Evolutionary conservation across 2,888 invertebrate genomes (phyloP).

Genomic region (Augochlorella aurata): DNA sequence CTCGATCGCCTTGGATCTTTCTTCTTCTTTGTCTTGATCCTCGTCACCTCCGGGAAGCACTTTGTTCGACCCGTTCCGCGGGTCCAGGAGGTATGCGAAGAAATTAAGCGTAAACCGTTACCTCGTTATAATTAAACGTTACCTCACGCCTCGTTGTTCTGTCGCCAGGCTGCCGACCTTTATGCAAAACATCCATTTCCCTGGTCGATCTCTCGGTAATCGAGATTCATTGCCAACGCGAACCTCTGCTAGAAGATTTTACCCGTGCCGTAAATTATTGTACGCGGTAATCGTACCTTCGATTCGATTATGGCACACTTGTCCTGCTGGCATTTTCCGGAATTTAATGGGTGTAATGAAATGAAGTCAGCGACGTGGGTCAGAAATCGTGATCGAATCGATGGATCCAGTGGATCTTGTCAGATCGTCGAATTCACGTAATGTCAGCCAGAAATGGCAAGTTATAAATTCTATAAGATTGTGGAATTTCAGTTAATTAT

Average conservation of each 20-base stretch:
- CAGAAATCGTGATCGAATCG: no score
- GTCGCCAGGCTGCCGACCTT: background rate
- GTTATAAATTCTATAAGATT: background rate
- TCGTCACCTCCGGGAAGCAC: constrained; percentile 44
- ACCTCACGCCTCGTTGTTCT: background rate
- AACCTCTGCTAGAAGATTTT: background rate
- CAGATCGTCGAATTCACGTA: background rate
- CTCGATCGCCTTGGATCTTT: constrained; percentile 64
- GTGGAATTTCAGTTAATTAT: background rate
- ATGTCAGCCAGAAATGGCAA: background rate
- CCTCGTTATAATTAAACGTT: constrained; percentile 41
- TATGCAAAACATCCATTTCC: background rate
- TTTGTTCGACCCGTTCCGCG: constrained; percentile 18
- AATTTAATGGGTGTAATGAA: background rate
- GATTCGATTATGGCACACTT: background rate
- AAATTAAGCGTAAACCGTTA: constrained; percentile 37
- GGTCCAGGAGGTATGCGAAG: constrained; percentile 31
- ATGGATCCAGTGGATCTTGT: background rate
- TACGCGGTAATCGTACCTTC: background rate
- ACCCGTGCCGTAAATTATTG: background rate
- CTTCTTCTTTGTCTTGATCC: constrained; percentile 50
- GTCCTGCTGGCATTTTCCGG: background rate
- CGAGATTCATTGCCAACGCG: background rate
- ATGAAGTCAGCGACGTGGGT: no score
- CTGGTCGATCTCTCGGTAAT: background rate